A percentile compares a stretch with the other conserved stretches of the same genome.
Evolutionary conservation across 2,888 invertebrate genomes (phyloP).

Genomic region (Cabera pusaria): DNA sequence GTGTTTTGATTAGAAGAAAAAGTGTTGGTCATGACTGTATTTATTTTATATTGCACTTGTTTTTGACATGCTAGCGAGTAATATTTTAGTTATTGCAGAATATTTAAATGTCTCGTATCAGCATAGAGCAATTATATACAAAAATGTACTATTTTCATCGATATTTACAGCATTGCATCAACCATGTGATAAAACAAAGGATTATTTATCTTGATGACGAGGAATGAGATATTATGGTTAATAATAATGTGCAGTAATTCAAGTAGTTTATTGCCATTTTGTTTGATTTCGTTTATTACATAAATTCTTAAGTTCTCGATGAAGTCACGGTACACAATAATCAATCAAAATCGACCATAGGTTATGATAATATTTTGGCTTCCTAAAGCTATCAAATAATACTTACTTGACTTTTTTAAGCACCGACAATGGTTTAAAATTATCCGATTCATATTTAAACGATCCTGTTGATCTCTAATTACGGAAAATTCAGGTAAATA

Average conservation of each 20-base stretch:
- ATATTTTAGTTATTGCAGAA: too few species aligned
- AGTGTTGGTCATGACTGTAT: slow-evolving; percentile 3
- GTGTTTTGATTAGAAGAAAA: slow-evolving; percentile 1
- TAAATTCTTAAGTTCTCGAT: slow-evolving; percentile 42
- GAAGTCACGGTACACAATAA: slow-evolving; percentile 52
- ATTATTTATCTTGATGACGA: too few species aligned
- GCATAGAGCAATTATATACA: too few species aligned
- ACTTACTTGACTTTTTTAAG: slow-evolving; percentile 72
- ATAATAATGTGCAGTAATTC: too few species aligned
- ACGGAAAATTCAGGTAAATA: slow-evolving; percentile 54
- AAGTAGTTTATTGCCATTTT: too few species aligned
- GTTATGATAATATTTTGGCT: slow-evolving; percentile 39
- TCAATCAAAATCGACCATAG: slow-evolving; percentile 59
- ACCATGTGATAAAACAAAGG: slow-evolving; percentile 37
- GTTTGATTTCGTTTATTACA: slow-evolving; percentile 30
- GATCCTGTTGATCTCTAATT: slow-evolving; percentile 37
- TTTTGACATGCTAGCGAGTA: too few species aligned
- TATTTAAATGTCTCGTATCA: too few species aligned
- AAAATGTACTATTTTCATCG: slow-evolving; percentile 8
- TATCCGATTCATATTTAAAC: slow-evolving; percentile 69
- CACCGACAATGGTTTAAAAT: slow-evolving; percentile 65
- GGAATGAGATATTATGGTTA: too few species aligned
- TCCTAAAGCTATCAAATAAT: slow-evolving; percentile 1
- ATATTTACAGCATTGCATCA: slow-evolving; percentile 36
- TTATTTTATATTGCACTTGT: too few species aligned